A percentile compares a stretch with the other conserved stretches of the same genome.
Conservation (phyloP, 2,113 vertebrate species). For the Caloenas nicobarica region DNA sequence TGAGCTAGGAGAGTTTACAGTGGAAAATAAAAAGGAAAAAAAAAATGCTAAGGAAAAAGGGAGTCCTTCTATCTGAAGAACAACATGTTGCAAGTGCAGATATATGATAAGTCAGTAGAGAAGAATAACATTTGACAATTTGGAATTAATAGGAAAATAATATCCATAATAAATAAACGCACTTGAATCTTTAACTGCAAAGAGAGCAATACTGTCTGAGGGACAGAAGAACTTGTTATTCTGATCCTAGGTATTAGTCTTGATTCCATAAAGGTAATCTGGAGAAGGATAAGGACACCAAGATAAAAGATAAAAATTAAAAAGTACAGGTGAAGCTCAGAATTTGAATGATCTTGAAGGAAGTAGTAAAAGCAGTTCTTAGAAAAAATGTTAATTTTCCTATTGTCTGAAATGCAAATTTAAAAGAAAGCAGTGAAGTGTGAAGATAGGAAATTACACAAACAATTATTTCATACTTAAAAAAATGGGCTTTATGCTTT, state of each 20-base stretch:
- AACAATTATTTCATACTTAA: background rate
- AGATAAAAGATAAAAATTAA: background rate
- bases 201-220: background rate
- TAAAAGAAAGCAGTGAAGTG: background rate
- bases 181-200: background rate
- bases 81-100: background rate
- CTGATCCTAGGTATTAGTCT: background rate
- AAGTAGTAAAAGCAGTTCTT: background rate
- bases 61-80: background rate
- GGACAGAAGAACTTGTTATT: background rate
- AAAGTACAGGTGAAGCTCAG: background rate
- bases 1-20: background rate
- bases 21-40: background rate
- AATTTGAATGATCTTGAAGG: background rate
- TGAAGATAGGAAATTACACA: background rate
- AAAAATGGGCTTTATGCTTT: background rate
- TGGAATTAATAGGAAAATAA: background rate
- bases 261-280: background rate
- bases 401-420: background rate
- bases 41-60: background rate
- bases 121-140: background rate
- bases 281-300: background rate
- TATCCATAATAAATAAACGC: background rate
- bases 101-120: background rate
- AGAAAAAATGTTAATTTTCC: background rate